Evolutionary conservation across 2,113 vertebrate species (phyloP).

Genomic region (Mellivora capensis): DNA sequence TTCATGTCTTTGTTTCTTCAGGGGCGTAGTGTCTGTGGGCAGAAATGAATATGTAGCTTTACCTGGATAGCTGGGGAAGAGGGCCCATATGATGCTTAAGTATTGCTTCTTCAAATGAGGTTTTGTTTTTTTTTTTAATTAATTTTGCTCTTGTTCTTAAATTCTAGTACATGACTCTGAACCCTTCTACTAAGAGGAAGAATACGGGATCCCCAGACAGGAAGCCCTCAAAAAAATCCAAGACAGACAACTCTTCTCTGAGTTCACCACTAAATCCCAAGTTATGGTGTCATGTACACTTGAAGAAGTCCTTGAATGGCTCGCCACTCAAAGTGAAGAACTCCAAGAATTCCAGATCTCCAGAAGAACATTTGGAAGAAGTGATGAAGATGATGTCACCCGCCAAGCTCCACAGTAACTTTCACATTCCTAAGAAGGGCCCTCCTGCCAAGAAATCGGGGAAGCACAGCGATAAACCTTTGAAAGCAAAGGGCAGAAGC

Average conservation of each 20-base stretch:
- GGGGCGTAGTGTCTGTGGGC: neutral
- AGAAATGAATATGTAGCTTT: conserved; percentile 16
- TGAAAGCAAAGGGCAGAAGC: conserved; percentile 83
- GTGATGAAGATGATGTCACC: conserved; percentile 84
- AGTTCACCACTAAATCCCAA: conserved; percentile 90
- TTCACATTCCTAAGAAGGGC: conserved; percentile 83
- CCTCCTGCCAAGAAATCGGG: conserved; percentile 71
- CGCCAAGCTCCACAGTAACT: conserved; percentile 79
- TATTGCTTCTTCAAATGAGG: conserved; percentile 23
- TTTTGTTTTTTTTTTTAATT: conserved; percentile 23
- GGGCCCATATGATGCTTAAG: neutral
- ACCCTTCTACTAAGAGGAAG: conserved; percentile 93
- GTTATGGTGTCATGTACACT: conserved; percentile 93
- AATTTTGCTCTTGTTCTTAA: conserved; percentile 62
- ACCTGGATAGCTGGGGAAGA: neutral
- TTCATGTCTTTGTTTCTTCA: neutral
- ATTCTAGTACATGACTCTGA: conserved; percentile 94
- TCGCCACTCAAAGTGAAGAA: conserved; percentile 94
- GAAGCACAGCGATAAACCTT: conserved; percentile 77
- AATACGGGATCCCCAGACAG: conserved; percentile 89
- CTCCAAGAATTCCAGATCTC: conserved; percentile 87
- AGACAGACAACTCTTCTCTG: conserved; percentile 83
- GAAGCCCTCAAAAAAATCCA: conserved; percentile 90
- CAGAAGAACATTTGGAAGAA: conserved; percentile 86
- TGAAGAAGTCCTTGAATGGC: conserved; percentile 90